Conservation (phyloP, 2,113 vertebrate genomes). For the Dendrocopos noguchii region DNA sequence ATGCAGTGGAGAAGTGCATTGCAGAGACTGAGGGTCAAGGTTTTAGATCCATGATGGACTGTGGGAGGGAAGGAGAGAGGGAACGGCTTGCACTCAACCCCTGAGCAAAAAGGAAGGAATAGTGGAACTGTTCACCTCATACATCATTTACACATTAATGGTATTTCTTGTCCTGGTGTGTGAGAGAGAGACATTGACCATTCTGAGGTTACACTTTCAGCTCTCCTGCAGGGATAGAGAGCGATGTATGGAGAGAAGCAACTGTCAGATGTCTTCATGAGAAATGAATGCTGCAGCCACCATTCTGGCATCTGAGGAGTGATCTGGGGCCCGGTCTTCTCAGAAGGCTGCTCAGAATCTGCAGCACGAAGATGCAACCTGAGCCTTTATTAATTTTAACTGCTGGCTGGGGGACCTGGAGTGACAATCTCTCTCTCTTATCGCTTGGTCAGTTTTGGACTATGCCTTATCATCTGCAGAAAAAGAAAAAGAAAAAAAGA, state of each 20-base stretch:
- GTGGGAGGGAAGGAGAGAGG: not conserved
- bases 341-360: not conserved
- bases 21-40: not conserved
- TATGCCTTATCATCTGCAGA: not conserved
- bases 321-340: not conserved
- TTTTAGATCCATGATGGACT: not conserved
- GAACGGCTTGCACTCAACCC: not conserved
- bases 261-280: not conserved
- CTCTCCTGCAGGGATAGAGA: not conserved
- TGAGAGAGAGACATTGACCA: not conserved
- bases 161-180: not conserved
- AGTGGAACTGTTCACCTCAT: not conserved
- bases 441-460: slow-evolving; percentile 2
- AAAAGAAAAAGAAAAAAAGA: not conserved
- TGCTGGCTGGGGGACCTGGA: not conserved
- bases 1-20: not conserved
- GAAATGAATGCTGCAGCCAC: not conserved
- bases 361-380: not conserved
- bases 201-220: not conserved
- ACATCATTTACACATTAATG: not conserved
- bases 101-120: not conserved
- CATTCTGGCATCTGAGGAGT: not conserved
- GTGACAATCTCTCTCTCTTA: slow-evolving; percentile 5
- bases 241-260: not conserved
- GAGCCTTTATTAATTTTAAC: slow-evolving; percentile 3